Conservation (phyloP, 2,113 vertebrate species). For the Meles meles region DNA sequence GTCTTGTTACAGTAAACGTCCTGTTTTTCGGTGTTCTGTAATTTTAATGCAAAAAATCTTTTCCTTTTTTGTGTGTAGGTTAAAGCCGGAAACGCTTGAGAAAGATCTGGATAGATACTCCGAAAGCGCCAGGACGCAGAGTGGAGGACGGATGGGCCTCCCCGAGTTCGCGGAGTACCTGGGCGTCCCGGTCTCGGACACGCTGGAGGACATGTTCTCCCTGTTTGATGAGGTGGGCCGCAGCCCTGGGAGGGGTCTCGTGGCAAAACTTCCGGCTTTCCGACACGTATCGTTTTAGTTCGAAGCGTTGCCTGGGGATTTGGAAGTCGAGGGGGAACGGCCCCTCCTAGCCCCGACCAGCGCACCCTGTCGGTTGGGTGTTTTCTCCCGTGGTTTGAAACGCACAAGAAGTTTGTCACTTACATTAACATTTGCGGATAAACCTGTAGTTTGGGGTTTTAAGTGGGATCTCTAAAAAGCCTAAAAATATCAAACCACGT, state of each 20-base stretch:
- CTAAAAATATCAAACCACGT: neutral
- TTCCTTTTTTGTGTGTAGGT: constrained; percentile 74
- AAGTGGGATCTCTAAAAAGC: neutral
- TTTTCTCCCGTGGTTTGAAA: neutral
- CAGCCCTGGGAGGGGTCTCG: neutral
- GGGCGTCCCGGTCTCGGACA: constrained; percentile 86
- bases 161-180: constrained; percentile 89
- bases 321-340: neutral
- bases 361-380: rapidly evolving
- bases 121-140: constrained; percentile 82
- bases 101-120: constrained; percentile 87
- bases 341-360: rapidly evolving
- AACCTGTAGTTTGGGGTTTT: neutral
- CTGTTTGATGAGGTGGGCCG: constrained; percentile 94
- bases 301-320: neutral
- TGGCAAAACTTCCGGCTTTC: neutral
- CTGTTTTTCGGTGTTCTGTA: neutral
- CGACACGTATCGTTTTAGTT: neutral
- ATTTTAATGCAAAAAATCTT: neutral
- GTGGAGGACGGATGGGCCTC: constrained; percentile 81
- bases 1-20: rapidly evolving
- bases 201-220: constrained; percentile 89
- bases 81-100: constrained; percentile 90
- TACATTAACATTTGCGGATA: neutral
- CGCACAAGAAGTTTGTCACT: neutral